Evolutionary conservation across 2,113 vertebrate genomes (phyloP).

Genomic region (Crypturellus undulatus): DNA sequence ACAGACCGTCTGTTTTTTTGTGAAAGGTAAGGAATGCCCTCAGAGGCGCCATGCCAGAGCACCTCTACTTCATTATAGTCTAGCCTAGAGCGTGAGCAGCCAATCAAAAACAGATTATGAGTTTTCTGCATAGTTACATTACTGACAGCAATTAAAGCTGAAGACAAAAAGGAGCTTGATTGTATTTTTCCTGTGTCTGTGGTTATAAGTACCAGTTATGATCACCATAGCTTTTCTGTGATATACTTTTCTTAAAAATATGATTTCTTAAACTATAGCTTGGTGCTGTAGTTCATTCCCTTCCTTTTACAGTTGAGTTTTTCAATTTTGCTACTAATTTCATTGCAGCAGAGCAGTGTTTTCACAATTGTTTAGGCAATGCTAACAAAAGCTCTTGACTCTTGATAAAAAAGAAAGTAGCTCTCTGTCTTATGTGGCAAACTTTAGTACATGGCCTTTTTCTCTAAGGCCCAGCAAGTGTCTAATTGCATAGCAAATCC

Average conservation of each 20-base stretch:
- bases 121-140: background rate
- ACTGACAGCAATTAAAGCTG: background rate
- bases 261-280: background rate
- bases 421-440: background rate
- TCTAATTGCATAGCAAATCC: background rate
- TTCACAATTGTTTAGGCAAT: background rate
- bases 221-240: background rate
- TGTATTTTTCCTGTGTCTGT: background rate
- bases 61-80: background rate
- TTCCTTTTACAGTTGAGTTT: background rate
- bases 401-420: conserved; percentile 32
- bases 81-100: background rate
- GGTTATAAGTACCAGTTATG: background rate
- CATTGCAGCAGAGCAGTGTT: background rate
- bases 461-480: background rate
- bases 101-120: background rate
- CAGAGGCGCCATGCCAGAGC: background rate
- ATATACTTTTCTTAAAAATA: background rate
- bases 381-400: background rate
- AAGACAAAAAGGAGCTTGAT: background rate
- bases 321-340: background rate
- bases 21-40: background rate
- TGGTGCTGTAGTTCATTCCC: background rate
- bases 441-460: background rate
- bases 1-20: background rate